Conservation (phyloP, 2,888 invertebrate species). For the Conus canariensis region DNA sequence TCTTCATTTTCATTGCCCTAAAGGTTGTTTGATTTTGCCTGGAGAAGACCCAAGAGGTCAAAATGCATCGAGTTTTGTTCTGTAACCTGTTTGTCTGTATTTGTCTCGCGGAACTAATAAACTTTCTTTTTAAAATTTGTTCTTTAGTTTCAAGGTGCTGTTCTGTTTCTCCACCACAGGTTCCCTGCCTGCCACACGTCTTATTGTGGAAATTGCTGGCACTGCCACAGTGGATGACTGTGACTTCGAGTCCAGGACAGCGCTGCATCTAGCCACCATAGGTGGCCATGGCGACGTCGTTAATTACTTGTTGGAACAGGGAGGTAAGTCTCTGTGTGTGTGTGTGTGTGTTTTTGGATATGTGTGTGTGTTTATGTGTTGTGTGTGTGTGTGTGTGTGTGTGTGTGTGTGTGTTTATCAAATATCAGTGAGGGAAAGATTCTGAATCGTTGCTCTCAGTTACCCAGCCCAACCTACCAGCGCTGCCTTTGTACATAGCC, state of each 20-base stretch:
- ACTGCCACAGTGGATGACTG: constrained; percentile 65
- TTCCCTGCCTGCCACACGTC: constrained; percentile 73
- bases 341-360: not conserved
- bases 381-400: not conserved
- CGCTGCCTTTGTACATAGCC: too few species aligned
- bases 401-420: too few species aligned
- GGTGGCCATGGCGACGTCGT: constrained; percentile 78
- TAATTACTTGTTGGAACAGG: constrained; percentile 76
- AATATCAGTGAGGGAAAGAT: too few species aligned
- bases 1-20: too few species aligned
- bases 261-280: constrained; percentile 76
- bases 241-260: constrained; percentile 73
- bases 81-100: too few species aligned
- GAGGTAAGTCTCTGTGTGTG: constrained; percentile 62
- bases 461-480: too few species aligned
- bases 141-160: not conserved
- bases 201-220: constrained; percentile 76
- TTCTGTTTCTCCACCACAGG: constrained; percentile 58
- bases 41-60: too few species aligned
- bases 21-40: too few species aligned
- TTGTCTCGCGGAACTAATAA: too few species aligned
- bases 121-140: not conserved
- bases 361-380: too few species aligned
- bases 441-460: too few species aligned
- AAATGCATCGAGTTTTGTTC: too few species aligned